phyloP scores from a whole-genome alignment of 2,797 vertebrate species.

The Gymnocypris eckloni region DNA sequence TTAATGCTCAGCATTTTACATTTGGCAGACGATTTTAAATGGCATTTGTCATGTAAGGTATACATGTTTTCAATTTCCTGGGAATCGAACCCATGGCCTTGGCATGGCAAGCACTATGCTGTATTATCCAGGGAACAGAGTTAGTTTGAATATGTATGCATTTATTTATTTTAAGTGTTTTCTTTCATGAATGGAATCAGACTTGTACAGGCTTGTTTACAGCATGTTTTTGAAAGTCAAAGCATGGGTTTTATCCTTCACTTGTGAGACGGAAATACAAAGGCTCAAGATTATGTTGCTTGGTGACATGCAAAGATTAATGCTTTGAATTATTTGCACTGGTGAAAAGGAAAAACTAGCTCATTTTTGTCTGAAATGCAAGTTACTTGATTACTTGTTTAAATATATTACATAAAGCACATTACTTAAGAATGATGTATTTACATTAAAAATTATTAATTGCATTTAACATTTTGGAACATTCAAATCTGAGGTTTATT shows the following conservation, averaged over 20 bases:
- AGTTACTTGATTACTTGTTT: background rate
- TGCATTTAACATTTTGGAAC: background rate
- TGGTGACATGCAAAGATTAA: background rate
- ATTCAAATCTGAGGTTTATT: background rate
- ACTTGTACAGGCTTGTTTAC: too few species aligned
- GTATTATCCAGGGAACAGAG: background rate
- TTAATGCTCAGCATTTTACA: background rate
- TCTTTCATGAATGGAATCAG: background rate
- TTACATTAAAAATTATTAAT: background rate
- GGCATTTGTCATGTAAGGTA: background rate
- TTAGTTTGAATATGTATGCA: background rate
- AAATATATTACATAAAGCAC: background rate
- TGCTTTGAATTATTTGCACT: background rate
- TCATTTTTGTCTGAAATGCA: background rate
- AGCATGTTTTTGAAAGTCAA: constrained; percentile 8
- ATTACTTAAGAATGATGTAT: background rate
- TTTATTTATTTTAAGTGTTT: background rate
- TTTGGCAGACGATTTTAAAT: background rate
- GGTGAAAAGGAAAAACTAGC: background rate
- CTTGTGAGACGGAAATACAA: background rate
- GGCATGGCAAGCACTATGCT: background rate
- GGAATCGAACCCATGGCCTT: background rate
- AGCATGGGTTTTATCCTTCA: background rate
- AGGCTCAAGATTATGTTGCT: background rate
- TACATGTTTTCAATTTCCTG: background rate